These are phyloP conservation scores for Hypselothyrea guttata DNA, from an alignment of 2,888 invertebrate genomes.

Conservation along the genomic window DNA sequence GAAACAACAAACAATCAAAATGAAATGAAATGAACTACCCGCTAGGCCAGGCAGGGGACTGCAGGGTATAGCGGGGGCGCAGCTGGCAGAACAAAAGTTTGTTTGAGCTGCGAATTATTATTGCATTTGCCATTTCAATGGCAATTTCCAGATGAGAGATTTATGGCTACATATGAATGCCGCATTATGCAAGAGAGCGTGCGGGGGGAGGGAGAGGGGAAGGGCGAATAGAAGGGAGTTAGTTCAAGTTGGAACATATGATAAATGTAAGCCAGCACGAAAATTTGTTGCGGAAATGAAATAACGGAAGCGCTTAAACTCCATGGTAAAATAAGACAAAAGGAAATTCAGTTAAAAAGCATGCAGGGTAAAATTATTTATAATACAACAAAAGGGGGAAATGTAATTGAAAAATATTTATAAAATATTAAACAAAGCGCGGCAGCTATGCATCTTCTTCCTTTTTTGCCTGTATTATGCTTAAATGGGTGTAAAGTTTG, in stretches of 20 bases:
- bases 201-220: neutral
- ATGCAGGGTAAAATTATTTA: too few relatives aligned
- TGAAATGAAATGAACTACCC: conserved; percentile 32
- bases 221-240: too few relatives aligned
- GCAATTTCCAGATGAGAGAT: conserved; percentile 35
- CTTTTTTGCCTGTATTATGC: too few relatives aligned
- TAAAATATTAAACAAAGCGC: too few relatives aligned
- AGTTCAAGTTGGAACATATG: conserved; percentile 42
- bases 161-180: conserved; percentile 27
- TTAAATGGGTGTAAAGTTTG: too few relatives aligned
- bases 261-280: conserved; percentile 56
- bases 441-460: too few relatives aligned
- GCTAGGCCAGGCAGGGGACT: neutral
- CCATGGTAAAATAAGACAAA: conserved; percentile 1
- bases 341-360: neutral
- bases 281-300: conserved; percentile 60
- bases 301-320: conserved; percentile 49
- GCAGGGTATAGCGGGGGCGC: too few relatives aligned
- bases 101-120: conserved; percentile 61
- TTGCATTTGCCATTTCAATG: conserved; percentile 65
- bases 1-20: conserved; percentile 42
- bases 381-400: too few relatives aligned
- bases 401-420: too few relatives aligned
- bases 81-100: conserved; percentile 33
- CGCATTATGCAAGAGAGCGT: neutral